These are phyloP conservation scores for Exephanes ischioxanthus DNA, from an alignment of 2,888 invertebrate species.

Conservation along the genomic window DNA sequence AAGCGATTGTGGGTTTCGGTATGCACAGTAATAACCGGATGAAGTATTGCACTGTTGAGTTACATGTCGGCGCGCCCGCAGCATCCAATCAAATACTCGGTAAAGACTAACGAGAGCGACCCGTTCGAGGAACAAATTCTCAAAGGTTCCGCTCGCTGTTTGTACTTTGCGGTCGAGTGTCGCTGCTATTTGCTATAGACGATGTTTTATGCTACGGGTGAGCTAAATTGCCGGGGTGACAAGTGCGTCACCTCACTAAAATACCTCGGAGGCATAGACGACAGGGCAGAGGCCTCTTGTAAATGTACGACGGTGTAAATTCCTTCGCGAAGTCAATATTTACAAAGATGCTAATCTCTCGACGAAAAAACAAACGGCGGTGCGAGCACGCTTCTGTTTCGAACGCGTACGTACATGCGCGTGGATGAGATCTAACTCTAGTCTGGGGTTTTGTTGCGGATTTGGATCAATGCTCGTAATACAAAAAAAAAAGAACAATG, in stretches of 20 bases:
- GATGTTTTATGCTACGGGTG: conserved; percentile 13
- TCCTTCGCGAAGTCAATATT: conserved; percentile 44
- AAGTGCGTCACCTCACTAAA: conserved; percentile 7
- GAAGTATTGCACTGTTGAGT: background rate
- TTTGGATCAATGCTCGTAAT: background rate
- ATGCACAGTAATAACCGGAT: background rate
- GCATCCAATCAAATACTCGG: conserved; percentile 28
- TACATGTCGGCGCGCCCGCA: background rate
- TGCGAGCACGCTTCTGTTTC: conserved; percentile 15
- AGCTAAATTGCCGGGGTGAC: conserved; percentile 27
- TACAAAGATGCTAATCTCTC: conserved; percentile 34
- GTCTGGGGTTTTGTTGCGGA: conserved; percentile 9
- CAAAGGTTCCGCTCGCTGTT: conserved; percentile 28
- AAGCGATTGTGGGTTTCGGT: background rate
- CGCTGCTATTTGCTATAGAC: background rate
- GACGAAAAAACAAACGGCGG: conserved; percentile 39
- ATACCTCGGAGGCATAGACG: conserved; percentile 8
- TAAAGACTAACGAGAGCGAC: conserved; percentile 4
- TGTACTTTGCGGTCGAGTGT: conserved; percentile 7
- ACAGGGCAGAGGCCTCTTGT: background rate
- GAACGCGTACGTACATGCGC: conserved; percentile 4
- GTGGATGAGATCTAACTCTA: conserved; percentile 32
- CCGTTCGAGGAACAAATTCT: conserved; percentile 1
- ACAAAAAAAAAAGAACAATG: background rate
- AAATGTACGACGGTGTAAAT: conserved; percentile 19